A percentile compares a stretch with the other conserved stretches of the same genome.
Evolutionary conservation across 1,140 invertebrate genomes (phyloP).

Genomic region (Drosophila erecta): DNA sequence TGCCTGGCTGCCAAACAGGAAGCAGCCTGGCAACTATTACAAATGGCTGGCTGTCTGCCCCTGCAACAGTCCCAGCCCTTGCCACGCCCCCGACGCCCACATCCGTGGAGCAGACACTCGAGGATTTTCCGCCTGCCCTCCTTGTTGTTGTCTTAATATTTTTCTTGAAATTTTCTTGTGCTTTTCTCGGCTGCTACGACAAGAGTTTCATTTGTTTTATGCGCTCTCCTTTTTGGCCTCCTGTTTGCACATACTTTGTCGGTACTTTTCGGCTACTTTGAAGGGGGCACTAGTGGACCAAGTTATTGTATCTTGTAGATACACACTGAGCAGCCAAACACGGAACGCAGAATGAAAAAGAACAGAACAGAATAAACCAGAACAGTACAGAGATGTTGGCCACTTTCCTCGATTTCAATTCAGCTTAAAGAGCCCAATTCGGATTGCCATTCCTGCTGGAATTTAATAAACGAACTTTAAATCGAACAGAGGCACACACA

Average conservation of each 20-base stretch:
- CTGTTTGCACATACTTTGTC: constrained; percentile 82
- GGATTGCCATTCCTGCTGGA: constrained; percentile 27
- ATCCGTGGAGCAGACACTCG: constrained; percentile 55
- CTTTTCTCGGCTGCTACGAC: constrained; percentile 69
- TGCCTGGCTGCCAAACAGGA: constrained; percentile 48
- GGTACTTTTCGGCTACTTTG: constrained; percentile 80
- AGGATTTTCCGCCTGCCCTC: constrained; percentile 46
- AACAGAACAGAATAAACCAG: background rate
- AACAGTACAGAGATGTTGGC: constrained; percentile 39
- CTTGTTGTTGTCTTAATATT: constrained; percentile 79
- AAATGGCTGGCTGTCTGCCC: constrained; percentile 62
- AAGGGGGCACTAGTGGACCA: constrained; percentile 72
- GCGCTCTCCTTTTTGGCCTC: constrained; percentile 74
- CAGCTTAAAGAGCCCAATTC: constrained; percentile 6
- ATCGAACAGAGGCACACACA: constrained; percentile 15
- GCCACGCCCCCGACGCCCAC: constrained; percentile 15
- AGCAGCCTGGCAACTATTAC: constrained; percentile 70
- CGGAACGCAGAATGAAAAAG: background rate
- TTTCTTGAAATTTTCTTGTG: constrained; percentile 82
- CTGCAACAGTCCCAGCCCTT: background rate
- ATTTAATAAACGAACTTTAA: constrained; percentile 65
- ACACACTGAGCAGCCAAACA: constrained; percentile 45
- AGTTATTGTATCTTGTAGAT: constrained; percentile 83
- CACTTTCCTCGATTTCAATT: constrained; percentile 36
- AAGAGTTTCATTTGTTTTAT: constrained; percentile 83